Evolutionary conservation across 2,797 vertebrate species (phyloP).

Genomic region (Poeciliopsis paucimaculata): DNA sequence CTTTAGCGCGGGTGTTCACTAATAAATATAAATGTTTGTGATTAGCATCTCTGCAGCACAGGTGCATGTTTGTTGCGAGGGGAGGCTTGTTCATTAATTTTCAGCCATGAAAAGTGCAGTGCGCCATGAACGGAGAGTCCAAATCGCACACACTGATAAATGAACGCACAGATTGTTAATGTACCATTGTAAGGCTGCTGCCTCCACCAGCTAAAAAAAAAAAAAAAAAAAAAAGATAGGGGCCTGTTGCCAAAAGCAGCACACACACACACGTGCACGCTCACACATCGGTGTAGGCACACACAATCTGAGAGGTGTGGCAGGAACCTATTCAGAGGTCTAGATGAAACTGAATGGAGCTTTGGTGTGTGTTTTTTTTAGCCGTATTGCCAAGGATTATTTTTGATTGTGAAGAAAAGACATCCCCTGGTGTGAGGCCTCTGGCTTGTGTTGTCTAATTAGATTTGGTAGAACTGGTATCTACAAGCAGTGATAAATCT

Average conservation of each 20-base stretch:
- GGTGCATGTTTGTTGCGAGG: conserved; percentile 99
- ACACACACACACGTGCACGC: conserved; percentile 21
- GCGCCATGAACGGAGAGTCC: conserved; percentile 98
- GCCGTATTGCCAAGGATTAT: conserved; percentile 65
- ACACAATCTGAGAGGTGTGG: conserved; percentile 83
- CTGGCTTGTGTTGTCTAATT: conserved; percentile 73
- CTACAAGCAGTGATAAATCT: conserved; percentile 40
- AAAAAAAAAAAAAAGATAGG: conserved; percentile 27
- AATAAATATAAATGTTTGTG: conserved; percentile 99
- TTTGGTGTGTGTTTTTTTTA: conserved; percentile 59
- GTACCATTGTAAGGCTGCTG: conserved; percentile 92
- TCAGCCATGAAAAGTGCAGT: conserved; percentile 98
- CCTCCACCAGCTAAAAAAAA: conserved; percentile 81
- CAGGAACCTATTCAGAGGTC: conserved; percentile 77
- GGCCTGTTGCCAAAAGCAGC: conserved; percentile 85
- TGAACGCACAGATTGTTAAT: conserved; percentile 98
- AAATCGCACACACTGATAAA: conserved; percentile 97
- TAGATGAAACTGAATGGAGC: conserved; percentile 71
- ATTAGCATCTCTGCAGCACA: conserved; percentile 99
- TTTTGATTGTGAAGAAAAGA: conserved; percentile 73
- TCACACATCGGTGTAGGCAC: conserved; percentile 37
- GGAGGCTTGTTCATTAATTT: conserved; percentile 99
- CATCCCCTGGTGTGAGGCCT: conserved; percentile 64
- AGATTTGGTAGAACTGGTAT: conserved; percentile 63
- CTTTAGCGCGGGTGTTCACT: conserved; percentile 91